phyloP scores from a whole-genome alignment of 2,888 invertebrate genomes.

The Asteroscopus sphinx region DNA sequence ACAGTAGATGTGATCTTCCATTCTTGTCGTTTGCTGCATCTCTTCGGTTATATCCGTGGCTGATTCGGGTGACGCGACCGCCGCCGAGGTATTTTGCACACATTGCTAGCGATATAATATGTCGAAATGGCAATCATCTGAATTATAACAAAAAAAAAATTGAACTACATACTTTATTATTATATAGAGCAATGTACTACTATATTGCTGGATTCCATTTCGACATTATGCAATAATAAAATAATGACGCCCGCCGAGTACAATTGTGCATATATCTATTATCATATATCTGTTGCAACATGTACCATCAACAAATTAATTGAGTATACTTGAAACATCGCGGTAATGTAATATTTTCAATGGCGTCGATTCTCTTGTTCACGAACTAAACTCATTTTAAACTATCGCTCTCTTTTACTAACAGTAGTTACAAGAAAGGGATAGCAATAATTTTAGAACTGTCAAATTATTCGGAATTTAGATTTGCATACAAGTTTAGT shows the following conservation, averaged over 20 bases:
- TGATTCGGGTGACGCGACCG: slow-evolving; percentile 85
- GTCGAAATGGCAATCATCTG: slow-evolving; percentile 73
- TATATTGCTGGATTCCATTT: slow-evolving; percentile 67
- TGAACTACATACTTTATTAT: slow-evolving; percentile 13
- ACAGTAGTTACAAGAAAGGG: too few species aligned
- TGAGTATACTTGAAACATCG: slow-evolving; percentile 1
- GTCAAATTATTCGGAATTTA: too few species aligned
- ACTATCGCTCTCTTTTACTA: too few species aligned
- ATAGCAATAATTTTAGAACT: too few species aligned
- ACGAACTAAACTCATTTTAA: too few species aligned
- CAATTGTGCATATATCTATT: slow-evolving; percentile 68
- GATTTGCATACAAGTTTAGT: too few species aligned
- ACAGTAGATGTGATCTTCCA: slow-evolving; percentile 30
- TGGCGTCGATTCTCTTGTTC: too few species aligned
- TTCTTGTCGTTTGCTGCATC: slow-evolving; percentile 28
- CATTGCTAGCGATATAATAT: slow-evolving; percentile 86
- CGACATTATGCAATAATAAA: slow-evolving; percentile 77
- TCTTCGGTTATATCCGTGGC: slow-evolving; percentile 70
- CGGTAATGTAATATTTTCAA: slow-evolving; percentile 2
- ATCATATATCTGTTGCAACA: slow-evolving; percentile 60
- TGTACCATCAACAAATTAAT: slow-evolving; percentile 22
- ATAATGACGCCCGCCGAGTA: slow-evolving; percentile 82
- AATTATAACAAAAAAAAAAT: slow-evolving; percentile 2
- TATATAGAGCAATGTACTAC: slow-evolving; percentile 14
- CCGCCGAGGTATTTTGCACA: slow-evolving; percentile 84